These are phyloP conservation scores for Sminthurinus aureus DNA, from an alignment of 2,888 invertebrate genomes.

Conservation along the genomic window DNA sequence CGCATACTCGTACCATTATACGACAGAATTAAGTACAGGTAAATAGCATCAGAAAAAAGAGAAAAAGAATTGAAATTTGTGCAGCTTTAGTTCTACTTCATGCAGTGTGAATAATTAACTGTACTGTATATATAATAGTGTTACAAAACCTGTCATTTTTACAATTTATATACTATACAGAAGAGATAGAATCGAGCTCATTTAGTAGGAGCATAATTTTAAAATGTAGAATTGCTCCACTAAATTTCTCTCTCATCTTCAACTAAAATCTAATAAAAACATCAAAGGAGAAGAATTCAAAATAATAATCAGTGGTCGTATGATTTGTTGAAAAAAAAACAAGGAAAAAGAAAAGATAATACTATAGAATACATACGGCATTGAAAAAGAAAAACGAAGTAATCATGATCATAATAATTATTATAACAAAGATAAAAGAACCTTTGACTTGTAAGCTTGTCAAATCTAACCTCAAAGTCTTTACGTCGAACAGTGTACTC, in stretches of 20 bases:
- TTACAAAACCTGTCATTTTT: neutral
- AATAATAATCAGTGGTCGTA: neutral
- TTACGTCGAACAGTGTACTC: constrained; percentile 98
- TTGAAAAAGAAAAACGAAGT: constrained; percentile 4
- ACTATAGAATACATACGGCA: neutral
- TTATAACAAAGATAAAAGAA: neutral
- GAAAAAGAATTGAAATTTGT: neutral
- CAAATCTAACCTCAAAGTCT: constrained; percentile 86
- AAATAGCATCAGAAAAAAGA: neutral
- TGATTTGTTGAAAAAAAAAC: neutral
- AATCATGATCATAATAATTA: neutral
- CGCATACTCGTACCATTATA: neutral
- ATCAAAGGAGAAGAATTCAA: neutral
- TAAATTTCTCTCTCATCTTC: neutral
- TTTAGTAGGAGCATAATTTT: neutral
- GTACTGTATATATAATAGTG: neutral
- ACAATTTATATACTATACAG: neutral
- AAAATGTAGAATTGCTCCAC: neutral
- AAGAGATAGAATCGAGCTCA: neutral
- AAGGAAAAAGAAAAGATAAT: neutral
- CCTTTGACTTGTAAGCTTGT: neutral
- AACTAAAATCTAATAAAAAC: neutral
- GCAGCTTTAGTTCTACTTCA: neutral
- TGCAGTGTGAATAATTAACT: neutral
- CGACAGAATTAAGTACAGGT: neutral